Evolutionary conservation across 2,888 invertebrate genomes (phyloP), one percentile per base, ranked within the genome.

Genomic region (Sarcophaga caerulescens): DNA sequence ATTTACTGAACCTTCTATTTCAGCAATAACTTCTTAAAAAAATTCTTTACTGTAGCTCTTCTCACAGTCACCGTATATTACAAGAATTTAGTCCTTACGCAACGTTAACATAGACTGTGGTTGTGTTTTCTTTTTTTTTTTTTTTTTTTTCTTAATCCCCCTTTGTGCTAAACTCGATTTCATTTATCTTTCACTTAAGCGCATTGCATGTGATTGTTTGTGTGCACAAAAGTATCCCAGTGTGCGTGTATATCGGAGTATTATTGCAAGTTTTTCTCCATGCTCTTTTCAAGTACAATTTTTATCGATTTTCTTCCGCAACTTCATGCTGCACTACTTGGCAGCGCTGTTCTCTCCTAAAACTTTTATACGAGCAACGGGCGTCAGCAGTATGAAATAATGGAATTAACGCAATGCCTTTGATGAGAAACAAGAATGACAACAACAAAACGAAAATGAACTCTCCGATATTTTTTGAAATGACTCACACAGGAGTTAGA

Each of bases 261-360:
- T 47, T 14, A 47, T 47, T 47, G 11, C 47, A 14, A 14, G 12
- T 47, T 14, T 12, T 47, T 14, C 47, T 47, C 47, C 14, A 1
- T 65, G 23, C n/a, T 1, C 52, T 75, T 79, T 80, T 85, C 81
- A 81, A 81, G 81, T 74, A 59, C 73, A 81, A 25, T 63, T 47
- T 65, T 70, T 85, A 85, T 85, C 75, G 81, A 85, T 85, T 81
- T 81, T 84, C 65, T 77, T 57, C 59, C 17, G 11, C 25, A 21
- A 60, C 71, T 23, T 44, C 14, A 0, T 65, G 17, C 19, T 47
- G 68, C 19, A 23, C n/a, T 68, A 21, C 19, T 52, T 52, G 52
- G 52, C 52, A 52, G 10, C 12, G 4, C 5, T 52, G 12, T 17
- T 52, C 52, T 52, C 52, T 17, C 4, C 52, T 52, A 52, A 52